Evolutionary conservation across 2,113 vertebrate species (phyloP).

Genomic region (Sapajus apella): DNA sequence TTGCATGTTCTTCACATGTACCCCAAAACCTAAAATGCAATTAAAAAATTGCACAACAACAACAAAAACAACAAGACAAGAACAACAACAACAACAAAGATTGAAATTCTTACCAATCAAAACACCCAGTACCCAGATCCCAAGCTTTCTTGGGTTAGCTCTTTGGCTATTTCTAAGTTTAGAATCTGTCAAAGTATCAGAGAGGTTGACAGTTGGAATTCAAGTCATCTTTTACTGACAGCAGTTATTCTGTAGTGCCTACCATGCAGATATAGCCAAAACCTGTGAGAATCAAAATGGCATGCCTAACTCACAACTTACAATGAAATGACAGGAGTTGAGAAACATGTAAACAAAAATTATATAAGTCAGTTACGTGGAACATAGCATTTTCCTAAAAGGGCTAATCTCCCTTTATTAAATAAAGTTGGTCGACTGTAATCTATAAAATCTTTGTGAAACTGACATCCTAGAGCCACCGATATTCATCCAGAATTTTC

Average conservation of each 20-base stretch:
- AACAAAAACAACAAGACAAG: no score
- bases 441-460: constrained; percentile 55
- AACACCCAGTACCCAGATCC: no score
- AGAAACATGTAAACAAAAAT: neutral
- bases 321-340: neutral
- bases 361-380: neutral
- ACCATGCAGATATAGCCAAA: neutral
- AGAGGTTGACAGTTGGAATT: neutral
- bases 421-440: constrained; percentile 3
- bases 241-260: neutral
- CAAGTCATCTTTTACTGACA: neutral
- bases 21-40: no score
- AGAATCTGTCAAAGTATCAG: neutral
- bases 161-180: constrained; percentile 35
- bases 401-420: neutral
- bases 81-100: neutral
- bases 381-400: neutral
- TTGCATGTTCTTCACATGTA: no score
- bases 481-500: constrained; percentile 47
- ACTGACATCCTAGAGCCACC: constrained; percentile 29
- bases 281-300: neutral
- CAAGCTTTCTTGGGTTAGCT: neutral
- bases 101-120: neutral
- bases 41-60: no score
- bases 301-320: neutral